Evolutionary conservation across 1,140 invertebrate genomes (phyloP).

Genomic region (Wasmannia auropunctata): DNA sequence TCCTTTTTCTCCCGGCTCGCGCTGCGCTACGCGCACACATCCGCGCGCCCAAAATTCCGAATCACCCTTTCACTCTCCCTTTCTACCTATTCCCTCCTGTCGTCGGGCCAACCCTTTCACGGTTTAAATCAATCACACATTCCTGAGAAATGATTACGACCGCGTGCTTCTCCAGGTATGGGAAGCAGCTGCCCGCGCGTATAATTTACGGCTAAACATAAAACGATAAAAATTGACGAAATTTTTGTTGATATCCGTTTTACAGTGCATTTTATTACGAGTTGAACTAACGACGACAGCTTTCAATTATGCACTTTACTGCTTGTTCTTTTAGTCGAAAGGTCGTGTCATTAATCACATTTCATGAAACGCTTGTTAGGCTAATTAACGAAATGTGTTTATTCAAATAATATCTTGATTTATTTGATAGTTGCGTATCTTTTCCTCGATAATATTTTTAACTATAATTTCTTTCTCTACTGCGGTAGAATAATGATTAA

Average conservation of each 20-base stretch:
- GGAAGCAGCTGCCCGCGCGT: constrained; percentile 49
- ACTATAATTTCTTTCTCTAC: not conserved
- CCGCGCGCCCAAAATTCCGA: constrained; percentile 44
- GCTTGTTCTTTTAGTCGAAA: constrained; percentile 9
- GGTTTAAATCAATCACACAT: constrained; percentile 72
- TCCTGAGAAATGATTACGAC: constrained; percentile 69
- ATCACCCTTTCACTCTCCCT: constrained; percentile 41
- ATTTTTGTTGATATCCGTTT: constrained; percentile 63
- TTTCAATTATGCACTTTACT: constrained; percentile 19
- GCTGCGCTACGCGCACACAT: constrained; percentile 18
- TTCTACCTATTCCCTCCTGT: constrained; percentile 26
- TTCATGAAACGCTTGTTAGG: constrained; percentile 14
- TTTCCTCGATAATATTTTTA: not conserved
- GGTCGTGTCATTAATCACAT: constrained; percentile 18
- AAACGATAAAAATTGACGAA: constrained; percentile 70
- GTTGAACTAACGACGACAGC: constrained; percentile 41
- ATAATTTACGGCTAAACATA: constrained; percentile 65
- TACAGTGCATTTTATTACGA: constrained; percentile 68
- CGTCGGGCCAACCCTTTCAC: constrained; percentile 56
- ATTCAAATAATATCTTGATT: not conserved
- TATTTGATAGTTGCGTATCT: not conserved
- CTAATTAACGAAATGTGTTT: constrained; percentile 10
- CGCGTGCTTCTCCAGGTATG: constrained; percentile 4
- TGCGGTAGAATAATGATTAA: not conserved
- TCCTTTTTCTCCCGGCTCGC: constrained; percentile 1